Base-by-base conservation (phyloP, 2,113 vertebrate genomes). In the Neoarius graeffei region DNA sequence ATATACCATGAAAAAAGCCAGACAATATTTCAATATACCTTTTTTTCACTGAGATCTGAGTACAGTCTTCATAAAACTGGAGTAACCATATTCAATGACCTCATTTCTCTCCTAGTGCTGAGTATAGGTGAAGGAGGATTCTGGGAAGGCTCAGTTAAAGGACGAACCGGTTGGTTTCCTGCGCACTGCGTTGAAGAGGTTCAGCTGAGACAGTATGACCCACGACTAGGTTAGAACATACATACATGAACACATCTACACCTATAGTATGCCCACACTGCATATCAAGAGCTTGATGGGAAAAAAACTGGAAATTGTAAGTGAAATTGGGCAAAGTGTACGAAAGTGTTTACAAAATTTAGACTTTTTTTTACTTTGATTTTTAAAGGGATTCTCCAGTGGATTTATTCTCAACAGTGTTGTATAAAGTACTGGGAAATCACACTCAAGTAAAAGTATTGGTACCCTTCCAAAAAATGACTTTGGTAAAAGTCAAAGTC, bases 151-250 rank as follows among this genome's bases (percentile, higher is more conserved):
- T 96, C 93, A 0, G 98, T 99, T 87, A 99, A 99, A 89, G 98
- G 98, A 86, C 93, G 98, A 74, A 98, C 97, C 0, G 98, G 98
- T 76, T 99, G 98, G 98, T 99, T 99, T 95, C 98, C 98, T 5
- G 98, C 98, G 0, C 98, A 99, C 93, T 99, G 98, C 64, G 97
- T 99, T 0, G 97, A 99, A 87, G 98, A 99, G 91, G 98, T 99
- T 86, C 98, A 99, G 96, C 98, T 99, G 97, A 96, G 98, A 81
- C 98, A 99, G 87, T 98, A 97, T 17, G 98, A 99, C 87, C 89
- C 97, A 0, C 92, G 98, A 89, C 96, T 97, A 73, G 98, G 98
- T 99, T 91, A 96, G 95, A 82, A 13, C 48, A 81, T 56, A 56
- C 54, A 67, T 56, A 60, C 81, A 84, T 54, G 73, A 57, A 79